Conservation (phyloP, 92 coral and sea anemone species). For the Heliopora coerulea region DNA sequence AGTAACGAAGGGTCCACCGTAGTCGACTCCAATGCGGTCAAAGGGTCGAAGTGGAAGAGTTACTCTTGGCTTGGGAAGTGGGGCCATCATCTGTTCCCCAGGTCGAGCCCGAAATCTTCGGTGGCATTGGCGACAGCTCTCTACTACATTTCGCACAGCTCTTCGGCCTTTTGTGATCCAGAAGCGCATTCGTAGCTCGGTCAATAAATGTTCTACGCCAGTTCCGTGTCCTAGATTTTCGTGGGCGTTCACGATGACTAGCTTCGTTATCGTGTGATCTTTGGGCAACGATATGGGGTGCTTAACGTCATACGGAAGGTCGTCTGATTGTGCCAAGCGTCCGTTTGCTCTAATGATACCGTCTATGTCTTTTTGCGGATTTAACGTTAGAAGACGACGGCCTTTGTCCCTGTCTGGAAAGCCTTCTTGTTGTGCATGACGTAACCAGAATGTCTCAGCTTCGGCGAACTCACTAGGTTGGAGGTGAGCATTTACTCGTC, state of each 20-base stretch:
- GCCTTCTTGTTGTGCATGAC: slow-evolving; percentile 24
- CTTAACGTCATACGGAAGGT: slow-evolving; percentile 3
- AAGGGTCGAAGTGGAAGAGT: slow-evolving; percentile 34
- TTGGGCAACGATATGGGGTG: slow-evolving; percentile 40
- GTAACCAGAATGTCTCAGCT: slow-evolving; percentile 44
- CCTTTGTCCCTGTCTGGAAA: slow-evolving; percentile 29
- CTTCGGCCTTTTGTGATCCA: slow-evolving; percentile 51
- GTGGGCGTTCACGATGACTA: slow-evolving; percentile 31
- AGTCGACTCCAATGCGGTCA: slow-evolving; percentile 30
- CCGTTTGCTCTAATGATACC: slow-evolving; percentile 38
- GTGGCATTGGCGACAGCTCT: slow-evolving; percentile 36
- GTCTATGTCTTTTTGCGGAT: slow-evolving; percentile 32
- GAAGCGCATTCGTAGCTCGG: slow-evolving; percentile 41
- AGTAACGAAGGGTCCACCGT: slow-evolving; percentile 32
- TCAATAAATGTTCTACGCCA: slow-evolving; percentile 36
- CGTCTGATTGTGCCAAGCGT: slow-evolving; percentile 34
- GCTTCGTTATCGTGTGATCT: slow-evolving; percentile 35
- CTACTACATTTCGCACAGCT: slow-evolving; percentile 16
- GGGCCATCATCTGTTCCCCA: slow-evolving; percentile 45
- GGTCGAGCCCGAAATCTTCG: slow-evolving; percentile 35
- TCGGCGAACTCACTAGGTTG: slow-evolving; percentile 14
- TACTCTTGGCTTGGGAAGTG: slow-evolving; percentile 36
- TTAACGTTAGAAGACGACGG: background rate
- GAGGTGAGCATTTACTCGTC: background rate
- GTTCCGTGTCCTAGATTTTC: slow-evolving; percentile 47